A percentile compares a stretch with the other conserved stretches of the same genome.
phyloP scores from a whole-genome alignment of 2,797 vertebrate genomes.

The Phylloscopus collybita region DNA sequence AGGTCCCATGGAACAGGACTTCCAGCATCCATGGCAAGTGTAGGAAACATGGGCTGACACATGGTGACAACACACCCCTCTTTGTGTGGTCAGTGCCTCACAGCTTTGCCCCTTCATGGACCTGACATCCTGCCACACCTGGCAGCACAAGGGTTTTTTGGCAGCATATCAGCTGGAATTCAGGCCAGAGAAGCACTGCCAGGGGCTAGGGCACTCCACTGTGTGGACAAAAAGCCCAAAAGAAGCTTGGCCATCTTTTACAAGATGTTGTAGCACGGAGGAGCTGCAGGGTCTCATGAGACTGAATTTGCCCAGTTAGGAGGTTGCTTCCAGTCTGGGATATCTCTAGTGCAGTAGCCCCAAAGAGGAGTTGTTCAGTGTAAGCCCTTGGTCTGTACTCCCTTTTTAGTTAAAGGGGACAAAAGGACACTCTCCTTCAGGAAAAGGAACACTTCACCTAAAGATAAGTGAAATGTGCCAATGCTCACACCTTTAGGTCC shows the following conservation, averaged over 20 bases:
- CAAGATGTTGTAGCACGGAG: not conserved
- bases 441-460: not conserved
- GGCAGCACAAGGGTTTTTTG: not conserved
- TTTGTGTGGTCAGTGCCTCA: not conserved
- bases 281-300: not conserved
- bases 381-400: not conserved
- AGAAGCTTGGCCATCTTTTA: not conserved
- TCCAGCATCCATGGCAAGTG: not conserved
- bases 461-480: not conserved
- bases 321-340: not conserved
- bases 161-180: not conserved
- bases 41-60: not conserved
- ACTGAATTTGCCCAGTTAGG: not conserved
- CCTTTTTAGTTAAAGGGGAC: not conserved
- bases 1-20: not conserved
- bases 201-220: not conserved
- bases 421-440: not conserved
- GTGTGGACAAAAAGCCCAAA: not conserved
- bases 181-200: not conserved
- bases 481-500: not conserved
- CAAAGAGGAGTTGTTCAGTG: not conserved
- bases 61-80: rapidly evolving
- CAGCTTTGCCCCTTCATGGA: not conserved
- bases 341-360: not conserved
- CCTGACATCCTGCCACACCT: not conserved